Evolutionary conservation across 2,888 invertebrate species (phyloP).

Genomic region (Zele albiditarsus): DNA sequence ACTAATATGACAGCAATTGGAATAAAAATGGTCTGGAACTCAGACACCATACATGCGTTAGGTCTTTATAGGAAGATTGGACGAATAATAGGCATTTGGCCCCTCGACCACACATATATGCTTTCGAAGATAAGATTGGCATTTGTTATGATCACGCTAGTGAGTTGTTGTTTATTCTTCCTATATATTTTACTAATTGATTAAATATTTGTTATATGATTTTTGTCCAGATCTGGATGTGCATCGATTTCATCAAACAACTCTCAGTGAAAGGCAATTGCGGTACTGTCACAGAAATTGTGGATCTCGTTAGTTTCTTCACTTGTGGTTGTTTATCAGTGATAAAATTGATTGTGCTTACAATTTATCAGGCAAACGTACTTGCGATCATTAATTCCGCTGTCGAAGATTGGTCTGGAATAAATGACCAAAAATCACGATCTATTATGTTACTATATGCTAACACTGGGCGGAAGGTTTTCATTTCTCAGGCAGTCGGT

Average conservation of each 20-base stretch:
- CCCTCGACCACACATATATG: not conserved
- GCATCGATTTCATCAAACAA: not conserved
- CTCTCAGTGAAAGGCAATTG: not conserved
- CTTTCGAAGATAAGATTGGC: constrained; percentile 24
- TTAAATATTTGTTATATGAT: not conserved
- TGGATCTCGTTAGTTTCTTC: not conserved
- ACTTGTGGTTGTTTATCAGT: not conserved
- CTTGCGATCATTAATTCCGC: constrained; percentile 25
- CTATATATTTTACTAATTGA: not conserved
- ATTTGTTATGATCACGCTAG: constrained; percentile 24
- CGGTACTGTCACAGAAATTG: not conserved
- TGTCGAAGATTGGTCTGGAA: constrained; percentile 34
- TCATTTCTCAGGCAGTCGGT: constrained; percentile 27
- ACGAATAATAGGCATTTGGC: constrained; percentile 42
- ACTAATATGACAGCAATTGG: not conserved
- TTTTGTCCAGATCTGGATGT: not conserved
- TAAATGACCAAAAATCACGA: not conserved
- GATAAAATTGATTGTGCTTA: not conserved
- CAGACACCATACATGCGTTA: constrained; percentile 41
- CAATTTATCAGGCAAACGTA: constrained; percentile 26
- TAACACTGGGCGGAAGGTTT: constrained; percentile 26
- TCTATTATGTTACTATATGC: constrained; percentile 31
- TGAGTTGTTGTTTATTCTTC: not conserved
- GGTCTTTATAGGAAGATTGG: constrained; percentile 37
- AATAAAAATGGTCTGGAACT: constrained; percentile 25